A percentile compares a stretch with the other conserved stretches of the same genome.
Evolutionary conservation across 1,140 invertebrate genomes (phyloP).

Genomic region (Drosophila teissieri): DNA sequence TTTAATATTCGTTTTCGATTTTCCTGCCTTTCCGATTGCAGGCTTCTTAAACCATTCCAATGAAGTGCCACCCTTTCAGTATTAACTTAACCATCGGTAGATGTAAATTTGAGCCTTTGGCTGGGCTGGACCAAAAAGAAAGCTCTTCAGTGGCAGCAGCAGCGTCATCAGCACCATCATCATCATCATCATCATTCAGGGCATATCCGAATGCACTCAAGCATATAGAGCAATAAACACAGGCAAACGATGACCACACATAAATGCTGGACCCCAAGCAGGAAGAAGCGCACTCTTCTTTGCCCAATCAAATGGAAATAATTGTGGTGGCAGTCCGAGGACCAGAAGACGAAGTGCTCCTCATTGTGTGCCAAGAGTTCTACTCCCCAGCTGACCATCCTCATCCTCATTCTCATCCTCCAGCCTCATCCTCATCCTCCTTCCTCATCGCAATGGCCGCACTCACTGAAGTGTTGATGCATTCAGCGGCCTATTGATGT

Average conservation of each 20-base stretch:
- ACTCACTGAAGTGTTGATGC: conserved; percentile 80
- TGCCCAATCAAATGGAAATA: conserved; percentile 82
- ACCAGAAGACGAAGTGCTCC: conserved; percentile 63
- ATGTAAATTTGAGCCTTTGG: conserved; percentile 27
- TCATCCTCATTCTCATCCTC: not conserved
- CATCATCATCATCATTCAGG: conserved; percentile 13
- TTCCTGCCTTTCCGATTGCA: too few species aligned
- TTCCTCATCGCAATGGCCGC: conserved; percentile 24
- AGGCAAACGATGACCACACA: conserved; percentile 72
- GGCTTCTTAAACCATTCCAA: not conserved
- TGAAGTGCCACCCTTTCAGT: conserved; percentile 4
- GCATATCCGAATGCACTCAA: conserved; percentile 72
- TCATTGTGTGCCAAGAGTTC: conserved; percentile 53
- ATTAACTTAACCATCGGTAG: conserved; percentile 1
- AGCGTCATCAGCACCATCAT: conserved; percentile 16
- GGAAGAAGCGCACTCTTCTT: conserved; percentile 73
- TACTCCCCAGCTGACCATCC: conserved; percentile 31
- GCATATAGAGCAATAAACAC: conserved; percentile 79
- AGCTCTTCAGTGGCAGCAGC: conserved; percentile 37
- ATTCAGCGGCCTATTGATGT: conserved; percentile 69
- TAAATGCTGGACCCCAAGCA: conserved; percentile 45
- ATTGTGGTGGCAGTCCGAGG: conserved; percentile 66
- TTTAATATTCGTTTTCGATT: not conserved
- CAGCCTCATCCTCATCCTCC: not conserved
- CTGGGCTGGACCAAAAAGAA: conserved; percentile 16